Percentiles rank a stretch among this genome's conserved stretches.
Evolutionary conservation across 2,797 vertebrate genomes (phyloP).

Genomic region (Mormyrops boulengeri): DNA sequence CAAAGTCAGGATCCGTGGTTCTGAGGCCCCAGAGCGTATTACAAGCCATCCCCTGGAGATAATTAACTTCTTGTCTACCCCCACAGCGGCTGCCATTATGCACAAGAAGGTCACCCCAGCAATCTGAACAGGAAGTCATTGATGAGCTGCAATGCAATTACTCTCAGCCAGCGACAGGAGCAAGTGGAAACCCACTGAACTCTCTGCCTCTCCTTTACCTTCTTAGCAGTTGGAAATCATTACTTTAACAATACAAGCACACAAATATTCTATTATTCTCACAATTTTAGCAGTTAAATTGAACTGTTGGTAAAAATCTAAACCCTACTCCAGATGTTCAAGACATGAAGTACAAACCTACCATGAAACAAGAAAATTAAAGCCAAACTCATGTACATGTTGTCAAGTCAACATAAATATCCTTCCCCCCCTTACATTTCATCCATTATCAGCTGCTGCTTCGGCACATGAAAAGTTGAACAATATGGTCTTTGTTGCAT

Average conservation of each 20-base stretch:
- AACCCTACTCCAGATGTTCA: background rate
- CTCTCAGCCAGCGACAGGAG: background rate
- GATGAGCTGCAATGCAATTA: constrained; percentile 25
- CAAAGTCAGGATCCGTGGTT: background rate
- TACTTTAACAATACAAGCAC: background rate
- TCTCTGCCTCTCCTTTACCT: constrained; percentile 4
- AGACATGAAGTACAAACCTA: background rate
- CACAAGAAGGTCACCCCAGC: constrained; percentile 9
- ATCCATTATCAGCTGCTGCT: constrained; percentile 1
- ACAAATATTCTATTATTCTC: background rate
- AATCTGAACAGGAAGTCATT: constrained; percentile 16
- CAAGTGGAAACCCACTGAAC: constrained; percentile 18
- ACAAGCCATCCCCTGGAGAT: constrained; percentile 1
- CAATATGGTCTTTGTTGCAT: constrained; percentile 12
- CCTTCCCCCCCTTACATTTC: background rate
- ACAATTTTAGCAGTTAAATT: background rate
- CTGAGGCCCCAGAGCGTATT: background rate
- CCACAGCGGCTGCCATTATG: constrained; percentile 9
- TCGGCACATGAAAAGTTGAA: constrained; percentile 19
- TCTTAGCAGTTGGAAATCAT: background rate
- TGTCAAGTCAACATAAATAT: background rate
- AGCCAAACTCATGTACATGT: background rate
- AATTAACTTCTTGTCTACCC: constrained; percentile 27
- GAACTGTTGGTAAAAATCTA: background rate
- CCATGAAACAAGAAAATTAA: background rate